Evolutionary conservation across 2,888 invertebrate genomes (phyloP), one percentile per base, ranked within the genome.

Genomic region (Acrocyrtus sp.): DNA sequence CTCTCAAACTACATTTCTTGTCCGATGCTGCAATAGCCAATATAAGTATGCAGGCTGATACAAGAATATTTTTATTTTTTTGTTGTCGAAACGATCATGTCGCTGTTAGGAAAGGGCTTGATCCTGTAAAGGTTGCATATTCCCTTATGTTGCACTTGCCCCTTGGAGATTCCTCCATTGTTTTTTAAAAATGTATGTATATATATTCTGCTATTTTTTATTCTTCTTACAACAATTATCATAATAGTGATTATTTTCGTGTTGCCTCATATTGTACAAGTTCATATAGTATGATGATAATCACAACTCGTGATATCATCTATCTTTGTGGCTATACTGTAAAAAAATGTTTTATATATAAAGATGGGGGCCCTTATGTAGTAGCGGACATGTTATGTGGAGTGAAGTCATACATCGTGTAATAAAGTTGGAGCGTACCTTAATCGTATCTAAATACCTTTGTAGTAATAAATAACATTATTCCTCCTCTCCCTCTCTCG

Each of bases 71-170:
- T 51, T 62, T 50, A 39, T 62, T 34, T 43, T 24, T 53, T 29
- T 48, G 48, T 58, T 58, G 34, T 34, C 12, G 34, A 34, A 34
- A 34, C 12, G 12, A 34, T 34, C 34, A 34, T 5, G 6, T 5
- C 12, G 34, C 6, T 12, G 12, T 34, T 47, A 21, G 24, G 15
- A 26, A 56, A 70, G 70, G 62, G 54, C 56, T 58, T 43, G 45
- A 61, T 69, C 53, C 22, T 43, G 41, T 41, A 39, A 61, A 41
- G 48, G 61, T 62, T 67, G 57, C 58, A 57, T n/a, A n/a, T 67
- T 67, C 57, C 48, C 19, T 24, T 51, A 21, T 60, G 57, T 66
- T 72, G 65, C 65, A 72, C 72, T 72, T 72, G 72, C 65, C 72
- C 72, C 72, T 72, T 65, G 56, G 50, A 72, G n/a, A 54, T 27